Base-by-base conservation (phyloP, 2,113 vertebrate genomes). In the Nannospalax galili region DNA sequence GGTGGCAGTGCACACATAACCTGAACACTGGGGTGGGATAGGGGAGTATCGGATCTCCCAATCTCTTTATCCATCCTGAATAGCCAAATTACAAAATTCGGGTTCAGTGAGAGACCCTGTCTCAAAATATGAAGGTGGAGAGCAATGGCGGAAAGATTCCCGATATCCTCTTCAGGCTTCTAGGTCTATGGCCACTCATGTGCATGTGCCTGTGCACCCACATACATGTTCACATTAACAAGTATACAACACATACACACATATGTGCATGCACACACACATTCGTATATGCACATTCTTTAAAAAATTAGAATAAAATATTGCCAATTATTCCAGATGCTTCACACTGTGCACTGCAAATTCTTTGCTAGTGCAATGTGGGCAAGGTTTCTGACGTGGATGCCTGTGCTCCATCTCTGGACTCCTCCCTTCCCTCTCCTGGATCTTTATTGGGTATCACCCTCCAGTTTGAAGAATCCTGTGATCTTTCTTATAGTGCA, bases 301-400 rank as follows among this genome's bases (percentile, higher is more conserved):
- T n/a, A n/a, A n/a, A n/a, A n/a, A n/a, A n/a, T n/a, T n/a, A n/a
- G n/a, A n/a, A n/a, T n/a, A n/a, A n/a, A n/a, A n/a, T 62, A 62
- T 32, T 35, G 40, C 24, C 40, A 17, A 52, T 64, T 40, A n/a
- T 64, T 81, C 4, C 56, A 37, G 32, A 14, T 24, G 32, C 14
- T 52, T 64, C 24, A 30, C 8, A 17, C 0, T 48, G 20, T 52
- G 56, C 3, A 2, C 30, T 52, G 0, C 32, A 17, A 0, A 26
- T 35, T 24, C 17, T 45, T 17, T 8, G 52, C 45, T 5, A 35
- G 30, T 48, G 22, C 56, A 12, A 11, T 26, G 15, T 42, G 45
- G 30, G 30, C 8, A 26, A 77, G 81, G 42, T 28, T 56, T 67
- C 45, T 26, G 52, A 77, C 7, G 17, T 67, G 11, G 17, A 10